Percentiles rank a stretch among this genome's conserved stretches.
These are phyloP conservation scores for Tetramorium alpestre DNA, from an alignment of 1,140 invertebrate species.

Conservation along the genomic window DNA sequence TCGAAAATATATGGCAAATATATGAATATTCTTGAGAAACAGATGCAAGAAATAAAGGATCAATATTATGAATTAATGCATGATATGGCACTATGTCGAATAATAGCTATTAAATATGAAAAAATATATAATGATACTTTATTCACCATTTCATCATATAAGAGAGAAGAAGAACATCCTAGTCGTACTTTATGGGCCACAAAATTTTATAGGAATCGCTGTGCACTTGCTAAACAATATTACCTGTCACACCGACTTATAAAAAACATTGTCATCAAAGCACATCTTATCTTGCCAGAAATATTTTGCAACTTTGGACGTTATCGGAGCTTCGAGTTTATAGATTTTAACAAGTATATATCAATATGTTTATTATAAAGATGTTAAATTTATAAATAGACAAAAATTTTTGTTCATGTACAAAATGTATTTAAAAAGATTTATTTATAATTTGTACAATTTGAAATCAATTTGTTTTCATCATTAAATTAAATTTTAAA, in stretches of 20 bases:
- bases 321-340: conserved; percentile 81
- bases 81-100: conserved; percentile 84
- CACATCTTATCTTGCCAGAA: conserved; percentile 86
- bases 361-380: conserved; percentile 28
- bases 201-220: conserved; percentile 87
- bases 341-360: conserved; percentile 78
- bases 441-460: too few species aligned
- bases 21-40: conserved; percentile 80
- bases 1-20: conserved; percentile 81
- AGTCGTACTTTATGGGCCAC: conserved; percentile 87
- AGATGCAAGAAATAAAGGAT: conserved; percentile 84
- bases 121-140: conserved; percentile 63
- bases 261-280: conserved; percentile 87
- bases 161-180: conserved; percentile 77
- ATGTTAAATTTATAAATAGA: too few species aligned
- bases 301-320: conserved; percentile 86
- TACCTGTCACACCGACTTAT: conserved; percentile 88
- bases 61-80: conserved; percentile 85
- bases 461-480: too few species aligned
- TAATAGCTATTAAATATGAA: conserved; percentile 83
- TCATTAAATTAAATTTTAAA: too few species aligned
- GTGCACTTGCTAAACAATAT: conserved; percentile 85
- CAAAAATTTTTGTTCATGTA: too few species aligned
- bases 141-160: conserved; percentile 82
- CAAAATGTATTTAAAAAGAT: too few species aligned